A percentile compares a stretch with the other conserved stretches of the same genome.
Evolutionary conservation across 2,888 invertebrate species (phyloP).

Genomic region (Eurytoma adleriae): DNA sequence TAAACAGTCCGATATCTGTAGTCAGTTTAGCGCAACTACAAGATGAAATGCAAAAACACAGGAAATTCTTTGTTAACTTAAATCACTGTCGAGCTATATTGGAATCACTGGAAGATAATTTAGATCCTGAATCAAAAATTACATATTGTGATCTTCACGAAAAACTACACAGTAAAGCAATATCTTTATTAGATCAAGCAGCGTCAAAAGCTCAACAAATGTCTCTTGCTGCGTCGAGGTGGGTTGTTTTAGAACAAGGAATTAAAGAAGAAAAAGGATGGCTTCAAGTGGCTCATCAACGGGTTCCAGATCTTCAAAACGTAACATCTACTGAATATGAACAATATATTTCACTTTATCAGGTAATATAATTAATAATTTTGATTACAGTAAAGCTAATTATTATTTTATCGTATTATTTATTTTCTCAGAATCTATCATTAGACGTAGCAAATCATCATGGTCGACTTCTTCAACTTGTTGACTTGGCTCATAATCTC

Average conservation of each 20-base stretch:
- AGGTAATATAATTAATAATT: constrained; percentile 69
- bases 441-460: constrained; percentile 89
- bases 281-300: constrained; percentile 89
- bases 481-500: constrained; percentile 84
- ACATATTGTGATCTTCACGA: constrained; percentile 86
- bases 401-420: not conserved
- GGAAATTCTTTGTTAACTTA: constrained; percentile 92
- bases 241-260: constrained; percentile 88
- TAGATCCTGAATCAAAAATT: constrained; percentile 87
- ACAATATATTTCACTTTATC: constrained; percentile 89
- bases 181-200: constrained; percentile 87
- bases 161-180: constrained; percentile 86
- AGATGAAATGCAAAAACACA: constrained; percentile 92
- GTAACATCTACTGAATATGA: constrained; percentile 91
- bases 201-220: constrained; percentile 89
- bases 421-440: constrained; percentile 80
- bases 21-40: constrained; percentile 88
- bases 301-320: constrained; percentile 87
- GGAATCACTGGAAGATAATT: constrained; percentile 89
- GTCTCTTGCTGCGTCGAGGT: constrained; percentile 90
- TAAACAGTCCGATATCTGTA: constrained; percentile 87
- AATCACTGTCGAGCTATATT: constrained; percentile 92
- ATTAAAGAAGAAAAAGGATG: constrained; percentile 90
- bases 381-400: not conserved
- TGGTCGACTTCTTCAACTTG: constrained; percentile 85